phyloP scores from a whole-genome alignment of 64 coral and sea anemone genomes.

The Hydrozoanthus tunicans region DNA sequence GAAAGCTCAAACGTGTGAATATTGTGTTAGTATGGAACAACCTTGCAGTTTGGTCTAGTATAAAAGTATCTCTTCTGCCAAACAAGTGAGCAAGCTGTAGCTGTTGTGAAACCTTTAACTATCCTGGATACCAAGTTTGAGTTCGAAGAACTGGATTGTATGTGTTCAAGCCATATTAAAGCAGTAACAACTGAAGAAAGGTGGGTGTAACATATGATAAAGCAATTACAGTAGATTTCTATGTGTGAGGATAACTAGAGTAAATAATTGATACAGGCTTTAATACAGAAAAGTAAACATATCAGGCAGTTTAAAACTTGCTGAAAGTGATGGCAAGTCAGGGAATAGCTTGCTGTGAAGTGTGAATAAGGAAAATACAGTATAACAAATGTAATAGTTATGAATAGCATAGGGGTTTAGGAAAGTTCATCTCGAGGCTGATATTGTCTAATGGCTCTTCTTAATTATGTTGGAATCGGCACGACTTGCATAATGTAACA shows the following conservation, averaged over 20 bases:
- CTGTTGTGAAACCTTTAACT: neutral
- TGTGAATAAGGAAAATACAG: neutral
- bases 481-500: neutral
- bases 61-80: neutral
- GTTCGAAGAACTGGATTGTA: neutral
- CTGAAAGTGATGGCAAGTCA: neutral
- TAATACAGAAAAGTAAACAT: neutral
- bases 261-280: neutral
- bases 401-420: neutral
- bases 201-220: neutral
- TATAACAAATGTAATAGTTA: neutral
- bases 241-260: neutral
- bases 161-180: constrained; percentile 7
- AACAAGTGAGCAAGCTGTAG: neutral
- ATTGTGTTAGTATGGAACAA: constrained; percentile 21
- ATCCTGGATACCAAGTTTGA: neutral
- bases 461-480: neutral
- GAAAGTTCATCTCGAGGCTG: neutral
- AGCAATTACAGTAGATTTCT: neutral
- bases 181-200: neutral
- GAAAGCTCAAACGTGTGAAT: constrained; percentile 39
- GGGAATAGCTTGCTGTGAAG: neutral
- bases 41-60: neutral
- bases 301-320: neutral
- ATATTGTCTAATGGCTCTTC: neutral